Evolutionary conservation across 2,113 vertebrate species (phyloP).

Genomic region (Speoplatyrhinus poulsoni): DNA sequence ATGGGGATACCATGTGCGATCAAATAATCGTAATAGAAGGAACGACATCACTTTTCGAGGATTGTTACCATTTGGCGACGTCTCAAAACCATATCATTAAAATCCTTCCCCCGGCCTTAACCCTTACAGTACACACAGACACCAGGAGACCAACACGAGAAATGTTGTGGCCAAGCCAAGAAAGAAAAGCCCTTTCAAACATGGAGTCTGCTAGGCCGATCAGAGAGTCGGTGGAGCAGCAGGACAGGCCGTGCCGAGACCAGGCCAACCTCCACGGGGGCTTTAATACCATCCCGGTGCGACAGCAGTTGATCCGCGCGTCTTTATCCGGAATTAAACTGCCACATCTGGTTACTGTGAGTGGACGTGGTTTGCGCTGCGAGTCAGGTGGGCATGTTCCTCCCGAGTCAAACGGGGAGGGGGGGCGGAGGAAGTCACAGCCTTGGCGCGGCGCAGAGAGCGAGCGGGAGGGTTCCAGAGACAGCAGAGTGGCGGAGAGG

Average conservation of each 20-base stretch:
- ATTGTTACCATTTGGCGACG: conserved; percentile 17
- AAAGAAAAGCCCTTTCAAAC: conserved; percentile 36
- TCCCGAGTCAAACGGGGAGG: background rate
- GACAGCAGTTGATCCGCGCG: conserved; percentile 63
- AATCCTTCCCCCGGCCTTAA: conserved; percentile 24
- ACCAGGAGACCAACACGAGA: conserved; percentile 8
- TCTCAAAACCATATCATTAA: conserved; percentile 11
- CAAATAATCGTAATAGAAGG: conserved; percentile 10
- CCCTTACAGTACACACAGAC: conserved; percentile 5
- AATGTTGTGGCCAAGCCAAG: conserved; percentile 18
- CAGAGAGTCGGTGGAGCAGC: conserved; percentile 34
- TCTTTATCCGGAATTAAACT: conserved; percentile 69
- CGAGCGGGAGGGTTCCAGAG: background rate
- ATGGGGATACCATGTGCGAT: conserved; percentile 1
- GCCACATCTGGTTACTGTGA: conserved; percentile 68
- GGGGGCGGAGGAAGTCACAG: background rate
- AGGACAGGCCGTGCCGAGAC: conserved; percentile 43
- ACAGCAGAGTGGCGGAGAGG: background rate
- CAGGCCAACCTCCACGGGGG: conserved; percentile 31
- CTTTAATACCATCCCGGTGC: conserved; percentile 62
- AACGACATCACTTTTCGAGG: conserved; percentile 9
- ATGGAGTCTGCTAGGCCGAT: conserved; percentile 54
- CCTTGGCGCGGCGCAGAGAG: background rate
- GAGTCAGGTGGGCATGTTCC: conserved; percentile 24
- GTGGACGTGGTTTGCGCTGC: conserved; percentile 51